These are phyloP conservation scores for Melanotaenia parkinsoni DNA, from an alignment of 2,797 vertebrate genomes.

Conservation along the genomic window DNA sequence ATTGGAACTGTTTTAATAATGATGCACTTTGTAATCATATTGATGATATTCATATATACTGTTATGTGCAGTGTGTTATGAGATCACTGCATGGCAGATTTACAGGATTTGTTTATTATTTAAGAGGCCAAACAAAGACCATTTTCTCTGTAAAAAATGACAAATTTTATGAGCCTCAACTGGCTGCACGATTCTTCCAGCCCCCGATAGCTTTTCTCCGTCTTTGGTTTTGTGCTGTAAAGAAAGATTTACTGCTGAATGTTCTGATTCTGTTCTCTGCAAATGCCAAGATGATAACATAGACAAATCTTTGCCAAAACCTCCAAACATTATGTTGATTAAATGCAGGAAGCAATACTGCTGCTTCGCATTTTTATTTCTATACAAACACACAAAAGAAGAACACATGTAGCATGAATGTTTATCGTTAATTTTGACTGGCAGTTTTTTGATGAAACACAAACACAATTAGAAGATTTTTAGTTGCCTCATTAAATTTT, in stretches of 20 bases:
- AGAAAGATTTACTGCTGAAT: constrained; percentile 35
- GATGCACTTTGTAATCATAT: constrained; percentile 6
- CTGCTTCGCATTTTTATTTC: constrained; percentile 1
- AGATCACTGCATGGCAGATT: constrained; percentile 18
- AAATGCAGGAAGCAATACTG: constrained; percentile 14
- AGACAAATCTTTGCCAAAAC: constrained; percentile 10
- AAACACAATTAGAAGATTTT: constrained; percentile 17
- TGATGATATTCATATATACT: constrained; percentile 8
- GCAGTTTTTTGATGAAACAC: constrained; percentile 7
- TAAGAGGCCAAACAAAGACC: constrained; percentile 1
- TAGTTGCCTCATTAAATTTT: not conserved
- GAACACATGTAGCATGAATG: constrained; percentile 6
- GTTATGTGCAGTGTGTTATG: not conserved
- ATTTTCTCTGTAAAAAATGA: constrained; percentile 11
- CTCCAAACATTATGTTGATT: constrained; percentile 11
- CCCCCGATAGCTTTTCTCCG: constrained; percentile 12
- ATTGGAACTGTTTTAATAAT: constrained; percentile 10
- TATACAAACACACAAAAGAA: not conserved
- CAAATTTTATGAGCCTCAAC: constrained; percentile 26
- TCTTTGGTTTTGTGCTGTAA: constrained; percentile 37
- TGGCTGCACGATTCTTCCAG: constrained; percentile 27
- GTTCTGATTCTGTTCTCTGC: constrained; percentile 7
- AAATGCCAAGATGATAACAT: constrained; percentile 26
- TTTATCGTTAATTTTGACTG: constrained; percentile 14
- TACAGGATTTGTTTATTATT: not conserved